Evolutionary conservation across 1,140 invertebrate genomes (phyloP), one percentile per base, ranked within the genome.

Genomic region (Achatina immaculata): DNA sequence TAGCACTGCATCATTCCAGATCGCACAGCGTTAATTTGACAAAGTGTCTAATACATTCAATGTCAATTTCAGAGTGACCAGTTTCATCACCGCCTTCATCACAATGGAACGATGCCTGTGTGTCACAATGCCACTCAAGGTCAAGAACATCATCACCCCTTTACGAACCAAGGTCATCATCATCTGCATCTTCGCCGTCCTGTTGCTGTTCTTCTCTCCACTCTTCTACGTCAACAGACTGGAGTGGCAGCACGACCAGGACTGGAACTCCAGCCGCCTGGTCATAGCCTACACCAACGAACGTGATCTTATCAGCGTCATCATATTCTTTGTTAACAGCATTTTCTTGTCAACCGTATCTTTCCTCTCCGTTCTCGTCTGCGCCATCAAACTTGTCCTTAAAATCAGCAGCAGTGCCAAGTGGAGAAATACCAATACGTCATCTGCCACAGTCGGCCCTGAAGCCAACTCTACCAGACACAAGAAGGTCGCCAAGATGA

Each of bases 161-260:
- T 24, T 9, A 24, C 7, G n/a, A 36, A 66, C 62, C n/a, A 66
- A 66, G 62, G n/a, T 66, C n/a, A 66, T 66, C n/a, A n/a, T 66
- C n/a, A n/a, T 66, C 62, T 66, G 7, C 34, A n/a, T 66, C n/a
- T 66, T 66, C 62, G n/a, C n/a, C 34, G 7, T 36, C 62, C 7
- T 28, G 9, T 66, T 9, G 62, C 9, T 28, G 7, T 7, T 36
- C 62, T 31, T 36, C 34, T 66, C 34, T 7, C 62, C 62, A 11
- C n/a, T 66, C 11, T 66, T 14, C 62, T 66, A 14, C 62, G 34
- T n/a, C 34, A 9, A 66, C 62, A 66, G n/a, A 66, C 62, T 66
- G n/a, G n/a, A n/a, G 11, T 66, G 62, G 62, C n/a, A 11, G 7
- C n/a, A 31, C 34, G n/a, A 66, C 34, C 9, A 7, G 7, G 9